Conservation (phyloP, 2,888 invertebrate species). For the Ophion slaviceki region DNA sequence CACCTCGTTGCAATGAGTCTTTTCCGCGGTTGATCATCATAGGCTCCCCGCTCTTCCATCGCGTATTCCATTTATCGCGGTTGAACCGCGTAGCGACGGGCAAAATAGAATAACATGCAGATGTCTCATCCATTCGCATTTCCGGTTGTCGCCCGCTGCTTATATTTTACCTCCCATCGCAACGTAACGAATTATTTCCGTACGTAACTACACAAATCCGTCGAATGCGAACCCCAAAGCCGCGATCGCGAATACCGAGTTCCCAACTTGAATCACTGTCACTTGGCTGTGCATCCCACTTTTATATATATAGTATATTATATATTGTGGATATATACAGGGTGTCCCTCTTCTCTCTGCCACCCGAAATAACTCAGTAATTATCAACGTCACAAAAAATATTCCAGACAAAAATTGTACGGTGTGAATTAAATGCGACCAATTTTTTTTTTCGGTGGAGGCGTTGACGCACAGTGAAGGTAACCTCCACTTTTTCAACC, state of each 20-base stretch:
- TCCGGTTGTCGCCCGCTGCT: neutral
- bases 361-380: no score
- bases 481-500: no score
- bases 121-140: slow-evolving; percentile 24
- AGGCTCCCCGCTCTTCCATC: neutral
- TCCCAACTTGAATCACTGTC: neutral
- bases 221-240: neutral
- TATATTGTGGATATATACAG: no score
- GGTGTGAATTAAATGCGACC: no score
- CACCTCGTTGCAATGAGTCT: neutral
- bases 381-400: no score
- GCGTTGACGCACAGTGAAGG: no score
- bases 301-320: neutral
- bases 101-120: neutral
- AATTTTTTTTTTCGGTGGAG: no score
- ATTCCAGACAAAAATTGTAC: no score
- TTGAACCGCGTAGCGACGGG: neutral
- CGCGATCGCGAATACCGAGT: neutral
- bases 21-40: neutral
- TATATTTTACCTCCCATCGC: neutral
- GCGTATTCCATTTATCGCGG: neutral
- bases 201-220: neutral
- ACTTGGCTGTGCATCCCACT: neutral
- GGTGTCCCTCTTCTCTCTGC: no score
- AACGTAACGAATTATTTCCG: slow-evolving; percentile 1